phyloP scores from a whole-genome alignment of 1,140 invertebrate genomes.

The Diabrotica virgifera region DNA sequence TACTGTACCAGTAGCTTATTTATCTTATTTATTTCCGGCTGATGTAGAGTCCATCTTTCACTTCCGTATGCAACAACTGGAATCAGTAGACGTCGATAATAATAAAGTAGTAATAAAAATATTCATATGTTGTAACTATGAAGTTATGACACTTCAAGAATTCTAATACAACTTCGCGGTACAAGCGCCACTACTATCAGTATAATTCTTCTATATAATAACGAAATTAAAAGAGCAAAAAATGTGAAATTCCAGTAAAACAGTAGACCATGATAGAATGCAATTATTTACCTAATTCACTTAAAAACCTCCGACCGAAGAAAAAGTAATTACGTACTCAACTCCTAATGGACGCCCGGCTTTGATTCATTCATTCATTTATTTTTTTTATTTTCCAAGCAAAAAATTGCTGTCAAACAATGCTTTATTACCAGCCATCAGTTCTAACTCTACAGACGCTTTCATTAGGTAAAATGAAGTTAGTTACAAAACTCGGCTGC shows the following conservation, averaged over 20 bases:
- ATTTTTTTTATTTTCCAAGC: constrained; percentile 3
- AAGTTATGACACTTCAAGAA: too few species aligned
- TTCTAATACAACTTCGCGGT: too few species aligned
- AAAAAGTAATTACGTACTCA: constrained; percentile 14
- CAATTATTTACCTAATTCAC: constrained; percentile 16
- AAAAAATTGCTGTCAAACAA: constrained; percentile 12
- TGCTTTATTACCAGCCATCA: constrained; percentile 7
- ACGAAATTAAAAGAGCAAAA: background rate
- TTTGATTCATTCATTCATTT: constrained; percentile 6
- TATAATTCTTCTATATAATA: too few species aligned
- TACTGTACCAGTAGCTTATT: too few species aligned
- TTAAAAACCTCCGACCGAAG: constrained; percentile 12
- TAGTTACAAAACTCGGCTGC: constrained; percentile 4
- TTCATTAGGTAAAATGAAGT: constrained; percentile 14
- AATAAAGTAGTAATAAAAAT: too few species aligned
- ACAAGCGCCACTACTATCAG: too few species aligned
- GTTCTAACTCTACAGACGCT: constrained; percentile 2
- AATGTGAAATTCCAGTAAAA: constrained; percentile 6
- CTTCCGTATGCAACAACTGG: too few species aligned
- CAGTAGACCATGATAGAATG: constrained; percentile 13
- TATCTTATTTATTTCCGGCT: too few species aligned
- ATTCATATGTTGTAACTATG: too few species aligned
- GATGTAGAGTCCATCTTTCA: too few species aligned
- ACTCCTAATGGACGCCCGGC: background rate
- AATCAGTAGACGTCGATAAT: too few species aligned